Conservation (phyloP, 2,888 invertebrate species). For the Subacronicta megacephala region DNA sequence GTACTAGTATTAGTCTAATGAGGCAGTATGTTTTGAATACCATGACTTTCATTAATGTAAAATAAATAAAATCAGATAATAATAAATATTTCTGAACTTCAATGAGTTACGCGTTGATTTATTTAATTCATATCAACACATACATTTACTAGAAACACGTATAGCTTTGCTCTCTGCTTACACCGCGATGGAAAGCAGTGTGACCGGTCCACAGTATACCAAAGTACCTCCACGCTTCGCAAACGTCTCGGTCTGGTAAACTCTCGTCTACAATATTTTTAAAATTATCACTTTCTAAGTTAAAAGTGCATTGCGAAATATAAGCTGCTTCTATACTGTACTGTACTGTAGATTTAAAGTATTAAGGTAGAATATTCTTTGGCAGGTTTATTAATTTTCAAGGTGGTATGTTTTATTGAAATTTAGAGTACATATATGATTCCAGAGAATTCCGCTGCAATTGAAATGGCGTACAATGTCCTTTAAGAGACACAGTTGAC, state of each 20-base stretch:
- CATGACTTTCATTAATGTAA: no score
- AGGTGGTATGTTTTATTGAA: constrained; percentile 29
- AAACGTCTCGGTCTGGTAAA: constrained; percentile 57
- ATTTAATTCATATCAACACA: not conserved
- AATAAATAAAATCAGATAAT: no score
- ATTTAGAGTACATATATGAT: constrained; percentile 11
- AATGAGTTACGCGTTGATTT: constrained; percentile 2
- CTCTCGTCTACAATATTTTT: constrained; percentile 51
- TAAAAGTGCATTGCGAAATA: constrained; percentile 47
- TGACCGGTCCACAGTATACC: constrained; percentile 39
- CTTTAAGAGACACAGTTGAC: not conserved
- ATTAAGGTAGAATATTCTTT: constrained; percentile 15
- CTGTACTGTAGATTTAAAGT: not conserved
- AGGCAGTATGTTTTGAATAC: no score
- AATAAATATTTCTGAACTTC: no score
- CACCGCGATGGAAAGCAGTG: constrained; percentile 46
- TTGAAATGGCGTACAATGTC: constrained; percentile 23
- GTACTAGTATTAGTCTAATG: no score
- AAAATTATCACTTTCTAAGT: constrained; percentile 59
- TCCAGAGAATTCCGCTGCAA: constrained; percentile 15
- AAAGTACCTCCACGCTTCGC: constrained; percentile 44
- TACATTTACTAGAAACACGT: constrained; percentile 14
- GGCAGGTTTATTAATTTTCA: constrained; percentile 5
- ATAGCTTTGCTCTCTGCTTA: constrained; percentile 17
- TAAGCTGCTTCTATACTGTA: not conserved